Conservation (phyloP, 2,113 vertebrate species). For the Tichodroma muraria region DNA sequence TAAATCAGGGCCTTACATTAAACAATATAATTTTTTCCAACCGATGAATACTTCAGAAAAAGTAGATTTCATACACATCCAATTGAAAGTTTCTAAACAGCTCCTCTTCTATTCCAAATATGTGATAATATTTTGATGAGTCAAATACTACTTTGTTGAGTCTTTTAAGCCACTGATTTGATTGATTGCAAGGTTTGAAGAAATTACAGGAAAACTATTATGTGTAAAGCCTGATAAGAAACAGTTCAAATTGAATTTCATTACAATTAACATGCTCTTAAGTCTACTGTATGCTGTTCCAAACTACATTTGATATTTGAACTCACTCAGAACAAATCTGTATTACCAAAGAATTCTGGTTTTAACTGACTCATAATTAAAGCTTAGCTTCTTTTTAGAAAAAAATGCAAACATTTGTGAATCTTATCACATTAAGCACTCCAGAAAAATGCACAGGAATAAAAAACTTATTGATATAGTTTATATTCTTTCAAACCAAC, state of each 20-base stretch:
- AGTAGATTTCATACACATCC: neutral
- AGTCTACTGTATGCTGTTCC: slow-evolving; percentile 21
- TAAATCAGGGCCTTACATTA: neutral
- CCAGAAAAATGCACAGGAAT: slow-evolving; percentile 19
- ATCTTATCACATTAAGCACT: slow-evolving; percentile 48
- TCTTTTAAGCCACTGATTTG: slow-evolving; percentile 3
- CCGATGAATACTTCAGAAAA: neutral
- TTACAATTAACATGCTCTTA: slow-evolving; percentile 28
- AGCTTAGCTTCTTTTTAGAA: slow-evolving; percentile 69
- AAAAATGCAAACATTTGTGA: slow-evolving; percentile 30
- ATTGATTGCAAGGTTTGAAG: slow-evolving; percentile 25
- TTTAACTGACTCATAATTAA: slow-evolving; percentile 67
- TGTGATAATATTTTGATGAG: neutral
- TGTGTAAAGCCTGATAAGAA: slow-evolving; percentile 16
- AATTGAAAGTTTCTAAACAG: neutral
- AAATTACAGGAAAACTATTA: slow-evolving; percentile 35
- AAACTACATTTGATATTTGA: neutral
- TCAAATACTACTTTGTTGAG: neutral
- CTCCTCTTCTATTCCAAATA: neutral
- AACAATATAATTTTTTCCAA: neutral
- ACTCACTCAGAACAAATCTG: neutral
- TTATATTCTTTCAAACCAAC: slow-evolving; percentile 10
- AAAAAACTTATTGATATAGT: neutral
- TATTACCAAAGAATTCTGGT: neutral
- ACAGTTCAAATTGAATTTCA: slow-evolving; percentile 44